phyloP scores from a whole-genome alignment of 2,888 invertebrate species.

The Dendrolimus houi region DNA sequence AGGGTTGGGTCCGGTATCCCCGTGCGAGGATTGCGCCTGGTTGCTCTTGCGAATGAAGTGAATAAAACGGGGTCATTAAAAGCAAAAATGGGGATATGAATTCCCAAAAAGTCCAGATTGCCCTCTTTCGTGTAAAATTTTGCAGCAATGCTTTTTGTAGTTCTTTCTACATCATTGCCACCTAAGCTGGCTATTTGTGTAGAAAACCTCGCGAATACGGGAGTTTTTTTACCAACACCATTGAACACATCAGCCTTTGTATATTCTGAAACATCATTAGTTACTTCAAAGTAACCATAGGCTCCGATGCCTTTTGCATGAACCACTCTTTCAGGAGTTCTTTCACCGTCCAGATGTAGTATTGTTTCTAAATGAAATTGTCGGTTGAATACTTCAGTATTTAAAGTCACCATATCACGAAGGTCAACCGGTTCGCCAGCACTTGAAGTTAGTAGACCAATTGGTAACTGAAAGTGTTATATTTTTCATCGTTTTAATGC shows the following conservation, averaged over 20 bases:
- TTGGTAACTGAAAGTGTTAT: slow-evolving; percentile 22
- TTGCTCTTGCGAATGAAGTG: slow-evolving; percentile 90
- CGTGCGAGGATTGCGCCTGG: slow-evolving; percentile 92
- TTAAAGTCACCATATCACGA: slow-evolving; percentile 60
- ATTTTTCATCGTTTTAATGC: too few relatives aligned
- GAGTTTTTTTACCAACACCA: slow-evolving; percentile 84
- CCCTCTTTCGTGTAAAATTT: slow-evolving; percentile 95
- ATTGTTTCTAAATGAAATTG: slow-evolving; percentile 79
- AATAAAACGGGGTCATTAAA: slow-evolving; percentile 90
- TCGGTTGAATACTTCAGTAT: slow-evolving; percentile 28
- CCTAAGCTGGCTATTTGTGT: slow-evolving; percentile 88
- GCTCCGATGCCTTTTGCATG: slow-evolving; percentile 94
- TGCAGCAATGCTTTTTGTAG: slow-evolving; percentile 89
- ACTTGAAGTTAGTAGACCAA: slow-evolving; percentile 75
- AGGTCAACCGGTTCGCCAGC: slow-evolving; percentile 85
- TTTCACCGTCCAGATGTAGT: slow-evolving; percentile 83
- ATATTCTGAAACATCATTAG: slow-evolving; percentile 83
- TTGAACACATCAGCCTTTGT: slow-evolving; percentile 77
- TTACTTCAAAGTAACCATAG: slow-evolving; percentile 88
- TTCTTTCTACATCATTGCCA: slow-evolving; percentile 88
- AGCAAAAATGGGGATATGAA: slow-evolving; percentile 91
- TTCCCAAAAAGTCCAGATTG: slow-evolving; percentile 90
- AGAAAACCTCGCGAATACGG: slow-evolving; percentile 84
- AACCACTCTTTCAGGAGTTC: slow-evolving; percentile 93
- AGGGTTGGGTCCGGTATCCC: slow-evolving; percentile 88